Evolutionary conservation across 2,888 invertebrate genomes (phyloP), one percentile per base, ranked within the genome.

Genomic region (Azorinus chamasolen): DNA sequence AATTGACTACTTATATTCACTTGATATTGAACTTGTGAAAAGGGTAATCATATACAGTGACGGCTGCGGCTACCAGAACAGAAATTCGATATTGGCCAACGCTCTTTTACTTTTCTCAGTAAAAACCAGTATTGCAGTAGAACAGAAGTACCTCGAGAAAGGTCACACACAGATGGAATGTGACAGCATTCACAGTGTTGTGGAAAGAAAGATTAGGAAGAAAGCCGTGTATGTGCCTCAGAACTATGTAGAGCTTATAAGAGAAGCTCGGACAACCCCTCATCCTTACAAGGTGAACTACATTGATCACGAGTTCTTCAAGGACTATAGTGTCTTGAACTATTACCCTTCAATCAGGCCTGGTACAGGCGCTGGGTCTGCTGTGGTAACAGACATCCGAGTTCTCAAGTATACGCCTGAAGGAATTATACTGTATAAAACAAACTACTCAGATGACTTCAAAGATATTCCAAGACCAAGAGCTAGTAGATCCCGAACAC

Each of bases 41-140:
- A 62, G 68, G 27, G 27, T 69, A n/a, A 53, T 73, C 20, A 55
- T 80, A 12, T 80, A 51, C 58, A 59, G 63, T 20, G 69, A 76
- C 48, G 72, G 79, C 2, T 79, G 75, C 41, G 37, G 58, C 32
- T 71, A 75, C 27, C 74, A 74, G 46, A 69, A 74, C 39, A 20
- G 70, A 32, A 70, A 71, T 51, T 39, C 39, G 16, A 59, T 54
- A 10, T 50, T 71, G 16, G 50, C 79, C 24, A 79, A 75, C 48
- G 53, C 63, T 18, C 24, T 71, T 16, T 59, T 61, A 18, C 58
- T 37, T 18, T 58, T 63, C 12, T 58, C 64, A 14, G 46, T 1
- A 16, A 53, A 54, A 46, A n/a, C 41, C 10, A 59, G 58, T n/a
- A 48, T 63, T 14, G 59, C 43, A 48, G 59, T 75, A 16, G 27